These are phyloP conservation scores for Rhingia campestris DNA, from an alignment of 2,888 invertebrate genomes.

Conservation along the genomic window DNA sequence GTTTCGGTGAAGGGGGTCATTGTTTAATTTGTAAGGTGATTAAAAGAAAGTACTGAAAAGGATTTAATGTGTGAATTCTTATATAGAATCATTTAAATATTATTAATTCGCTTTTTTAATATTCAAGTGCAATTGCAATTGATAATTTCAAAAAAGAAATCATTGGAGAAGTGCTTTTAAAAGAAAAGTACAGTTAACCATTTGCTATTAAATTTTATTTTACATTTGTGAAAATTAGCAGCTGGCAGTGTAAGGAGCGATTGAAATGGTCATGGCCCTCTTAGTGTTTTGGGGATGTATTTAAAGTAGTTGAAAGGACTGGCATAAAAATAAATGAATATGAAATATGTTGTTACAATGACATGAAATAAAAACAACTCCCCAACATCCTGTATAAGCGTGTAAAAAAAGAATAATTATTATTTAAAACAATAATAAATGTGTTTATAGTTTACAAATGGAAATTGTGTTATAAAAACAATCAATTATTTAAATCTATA, in stretches of 20 bases:
- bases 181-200: not conserved
- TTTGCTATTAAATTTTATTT: constrained; percentile 2
- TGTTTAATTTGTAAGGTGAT: not conserved
- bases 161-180: not conserved
- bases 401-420: constrained; percentile 24
- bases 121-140: too few species aligned
- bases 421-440: constrained; percentile 59
- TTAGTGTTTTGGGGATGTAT: constrained; percentile 7
- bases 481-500: constrained; percentile 51
- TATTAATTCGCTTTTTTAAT: too few species aligned
- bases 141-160: too few species aligned
- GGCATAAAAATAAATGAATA: not conserved
- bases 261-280: constrained; percentile 8
- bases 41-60: not conserved
- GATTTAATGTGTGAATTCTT: too few species aligned
- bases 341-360: constrained; percentile 2
- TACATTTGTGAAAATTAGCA: constrained; percentile 5
- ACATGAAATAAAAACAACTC: not conserved
- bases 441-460: constrained; percentile 44
- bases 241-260: constrained; percentile 19
- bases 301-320: constrained; percentile 6
- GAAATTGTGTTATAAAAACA: constrained; percentile 44
- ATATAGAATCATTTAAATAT: too few species aligned
- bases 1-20: not conserved
- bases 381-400: constrained; percentile 11